Base-by-base conservation (phyloP, 2,888 invertebrate species). In the Listrodromus nycthemerus region DNA sequence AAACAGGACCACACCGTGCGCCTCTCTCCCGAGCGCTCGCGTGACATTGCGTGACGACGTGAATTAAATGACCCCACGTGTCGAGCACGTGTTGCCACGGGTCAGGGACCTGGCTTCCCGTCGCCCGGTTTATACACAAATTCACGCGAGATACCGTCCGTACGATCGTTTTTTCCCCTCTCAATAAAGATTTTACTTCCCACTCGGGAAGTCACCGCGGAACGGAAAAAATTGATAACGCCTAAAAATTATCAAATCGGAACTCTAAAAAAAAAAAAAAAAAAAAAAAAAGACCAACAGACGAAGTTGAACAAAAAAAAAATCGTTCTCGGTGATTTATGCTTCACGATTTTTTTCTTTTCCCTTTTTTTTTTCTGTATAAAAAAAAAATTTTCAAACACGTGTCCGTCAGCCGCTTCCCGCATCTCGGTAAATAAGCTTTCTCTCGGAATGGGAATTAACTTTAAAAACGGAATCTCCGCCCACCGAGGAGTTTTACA, bases 11-110 rank as follows among this genome's bases (percentile, higher is more conserved):
- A 84, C 77, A 76, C 79, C 70, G 58, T 65, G 37, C 41, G 55
- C 63, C 70, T 73, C 63, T 75, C 80, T 76, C 80, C 65, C 50
- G 80, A 37, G 48, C 52, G 58, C 66, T 84, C 80, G 82, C 86
- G 83, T 86, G 88, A 86, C 87, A 85, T 89, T 86, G 89, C 88
- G 88, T 89, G 89, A 90, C 90, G 85, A 83, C 82, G 85, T 80
- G 89, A 90, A 88, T 90, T 88, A 86, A 88, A 89, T 83, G 85
- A 86, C 85, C 83, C 87, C 89, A 90, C 90, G 88, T 90, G 89
- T 85, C 76, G 63, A 82, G 86, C 89, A 89, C 88, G 88, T 90
- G 89, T 90, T 87, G 87, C 84, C 81, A 86, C 85, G 83, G 88
- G 88, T 89, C 89, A 88, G 87, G 88, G 82, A 82, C 85, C 89